phyloP scores from a whole-genome alignment of 1,140 invertebrate species.

The Batillaria attramentaria region DNA sequence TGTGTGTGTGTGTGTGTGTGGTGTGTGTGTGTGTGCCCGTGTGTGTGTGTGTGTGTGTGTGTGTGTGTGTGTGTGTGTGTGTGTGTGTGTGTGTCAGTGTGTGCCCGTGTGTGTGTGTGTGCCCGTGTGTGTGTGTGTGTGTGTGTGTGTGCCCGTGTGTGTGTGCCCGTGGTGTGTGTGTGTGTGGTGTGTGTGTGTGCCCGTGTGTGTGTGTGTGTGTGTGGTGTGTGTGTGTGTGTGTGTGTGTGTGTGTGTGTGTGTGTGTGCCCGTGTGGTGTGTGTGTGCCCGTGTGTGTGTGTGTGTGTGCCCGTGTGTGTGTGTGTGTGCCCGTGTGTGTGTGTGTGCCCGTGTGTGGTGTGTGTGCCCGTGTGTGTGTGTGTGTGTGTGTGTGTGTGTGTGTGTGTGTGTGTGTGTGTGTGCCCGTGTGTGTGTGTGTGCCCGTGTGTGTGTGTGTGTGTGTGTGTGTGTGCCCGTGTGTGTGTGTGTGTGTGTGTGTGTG shows the following conservation, averaged over 20 bases:
- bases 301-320: not conserved
- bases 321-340: not conserved
- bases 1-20: not conserved
- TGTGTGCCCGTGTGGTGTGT: not conserved
- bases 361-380: not conserved
- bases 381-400: not conserved
- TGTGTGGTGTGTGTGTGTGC: not conserved
- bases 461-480: too few relatives aligned
- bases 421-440: not conserved
- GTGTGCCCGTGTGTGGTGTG: not conserved
- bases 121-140: not conserved
- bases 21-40: not conserved
- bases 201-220: not conserved
- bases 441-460: not conserved
- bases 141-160: not conserved
- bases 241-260: not conserved
- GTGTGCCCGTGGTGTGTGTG: not conserved
- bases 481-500: too few relatives aligned
- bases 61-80: constrained; percentile 6
- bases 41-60: not conserved
- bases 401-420: not conserved
- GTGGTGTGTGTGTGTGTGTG: not conserved
- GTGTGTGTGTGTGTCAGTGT: not conserved
- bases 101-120: not conserved
- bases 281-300: not conserved